These are phyloP conservation scores for Phymastichus coffea DNA, from an alignment of 1,140 invertebrate species.

Conservation along the genomic window DNA sequence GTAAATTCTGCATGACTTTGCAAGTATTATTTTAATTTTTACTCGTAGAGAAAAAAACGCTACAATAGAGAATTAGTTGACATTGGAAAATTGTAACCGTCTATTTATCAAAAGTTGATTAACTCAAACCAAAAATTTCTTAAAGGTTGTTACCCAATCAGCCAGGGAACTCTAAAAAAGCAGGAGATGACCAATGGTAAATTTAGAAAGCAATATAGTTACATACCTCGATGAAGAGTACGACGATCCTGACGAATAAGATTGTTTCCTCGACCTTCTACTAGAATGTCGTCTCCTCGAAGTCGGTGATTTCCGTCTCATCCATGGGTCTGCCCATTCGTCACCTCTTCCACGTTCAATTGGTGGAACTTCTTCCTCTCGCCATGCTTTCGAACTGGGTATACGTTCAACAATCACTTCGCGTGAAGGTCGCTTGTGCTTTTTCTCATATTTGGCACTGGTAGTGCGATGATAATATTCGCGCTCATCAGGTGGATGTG, in stretches of 20 bases:
- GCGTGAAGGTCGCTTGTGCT: slow-evolving; percentile 66
- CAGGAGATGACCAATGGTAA: too few species aligned
- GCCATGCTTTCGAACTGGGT: slow-evolving; percentile 57
- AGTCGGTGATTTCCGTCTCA: slow-evolving; percentile 71
- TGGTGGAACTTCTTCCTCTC: slow-evolving; percentile 48
- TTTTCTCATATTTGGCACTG: slow-evolving; percentile 54
- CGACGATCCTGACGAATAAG: slow-evolving; percentile 75
- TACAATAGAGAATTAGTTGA: too few species aligned
- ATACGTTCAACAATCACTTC: slow-evolving; percentile 78
- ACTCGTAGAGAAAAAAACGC: too few species aligned
- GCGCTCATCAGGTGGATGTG: slow-evolving; percentile 52
- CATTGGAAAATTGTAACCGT: too few species aligned
- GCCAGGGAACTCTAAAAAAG: too few species aligned
- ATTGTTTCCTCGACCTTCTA: slow-evolving; percentile 56
- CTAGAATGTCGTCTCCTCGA: slow-evolving; percentile 48
- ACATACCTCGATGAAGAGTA: slow-evolving; percentile 71
- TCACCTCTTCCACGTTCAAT: slow-evolving; percentile 64
- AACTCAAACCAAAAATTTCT: too few species aligned
- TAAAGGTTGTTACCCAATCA: too few species aligned
- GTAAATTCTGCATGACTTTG: too few species aligned
- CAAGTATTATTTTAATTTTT: too few species aligned
- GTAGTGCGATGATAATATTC: slow-evolving; percentile 43
- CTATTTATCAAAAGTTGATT: too few species aligned
- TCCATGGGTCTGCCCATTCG: slow-evolving; percentile 94
- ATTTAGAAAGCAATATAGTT: too few species aligned